These are phyloP conservation scores for Lethenteron reissneri DNA, from an alignment of 2,113 vertebrate species.

Conservation along the genomic window DNA sequence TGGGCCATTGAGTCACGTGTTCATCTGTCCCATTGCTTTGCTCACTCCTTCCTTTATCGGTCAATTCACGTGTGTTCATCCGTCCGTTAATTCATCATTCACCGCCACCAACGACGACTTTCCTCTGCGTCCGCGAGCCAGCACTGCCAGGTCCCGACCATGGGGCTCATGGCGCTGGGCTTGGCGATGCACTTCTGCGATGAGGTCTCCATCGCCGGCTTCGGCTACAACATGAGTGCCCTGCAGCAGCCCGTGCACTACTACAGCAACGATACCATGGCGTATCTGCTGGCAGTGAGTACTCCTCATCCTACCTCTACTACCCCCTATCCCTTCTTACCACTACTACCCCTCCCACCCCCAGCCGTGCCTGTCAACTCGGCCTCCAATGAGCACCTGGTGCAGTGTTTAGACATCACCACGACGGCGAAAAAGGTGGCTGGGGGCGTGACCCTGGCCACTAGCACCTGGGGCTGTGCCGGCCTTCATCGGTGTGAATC, in stretches of 20 bases:
- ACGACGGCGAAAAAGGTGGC: no score
- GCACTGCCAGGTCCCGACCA: slow-evolving; percentile 43
- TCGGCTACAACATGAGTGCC: slow-evolving; percentile 78
- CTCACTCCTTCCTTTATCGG: background rate
- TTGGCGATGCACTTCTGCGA: slow-evolving; percentile 75
- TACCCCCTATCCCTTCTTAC: no score
- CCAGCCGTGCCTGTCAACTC: no score
- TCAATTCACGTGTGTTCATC: background rate
- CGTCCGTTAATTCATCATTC: no score
- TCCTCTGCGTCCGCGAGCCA: slow-evolving; percentile 14
- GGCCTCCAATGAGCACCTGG: no score
- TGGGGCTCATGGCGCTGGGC: slow-evolving; percentile 56
- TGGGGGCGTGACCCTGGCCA: no score
- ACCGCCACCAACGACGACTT: background rate
- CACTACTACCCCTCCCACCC: no score
- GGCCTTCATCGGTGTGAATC: no score
- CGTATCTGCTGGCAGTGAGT: no score
- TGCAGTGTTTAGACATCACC: no score
- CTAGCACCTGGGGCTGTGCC: no score
- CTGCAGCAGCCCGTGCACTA: slow-evolving; percentile 81
- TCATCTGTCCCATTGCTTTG: background rate
- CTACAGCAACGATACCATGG: slow-evolving; percentile 19
- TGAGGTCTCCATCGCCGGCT: slow-evolving; percentile 57
- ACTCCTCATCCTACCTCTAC: no score
- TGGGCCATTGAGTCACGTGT: background rate